These are phyloP conservation scores for Drosophila nannoptera DNA, from an alignment of 1,140 invertebrate species.

Conservation along the genomic window DNA sequence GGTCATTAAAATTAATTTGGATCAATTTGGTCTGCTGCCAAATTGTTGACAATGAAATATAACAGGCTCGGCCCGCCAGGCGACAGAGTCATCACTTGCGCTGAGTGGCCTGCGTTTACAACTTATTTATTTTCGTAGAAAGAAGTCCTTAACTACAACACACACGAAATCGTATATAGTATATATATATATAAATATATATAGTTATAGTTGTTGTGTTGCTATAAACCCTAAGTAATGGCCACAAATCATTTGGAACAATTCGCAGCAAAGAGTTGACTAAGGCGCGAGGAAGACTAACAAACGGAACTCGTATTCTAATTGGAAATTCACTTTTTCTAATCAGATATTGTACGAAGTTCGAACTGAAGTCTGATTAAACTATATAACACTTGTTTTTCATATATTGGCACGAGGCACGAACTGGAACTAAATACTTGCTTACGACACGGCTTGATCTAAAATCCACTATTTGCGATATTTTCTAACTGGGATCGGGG, in stretches of 20 bases:
- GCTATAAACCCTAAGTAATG: conserved; percentile 34
- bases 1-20: conserved; percentile 79
- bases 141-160: conserved; percentile 47
- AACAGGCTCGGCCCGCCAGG: conserved; percentile 42
- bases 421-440: conserved; percentile 6
- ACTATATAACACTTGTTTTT: background rate
- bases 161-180: conserved; percentile 66
- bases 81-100: conserved; percentile 60
- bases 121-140: conserved; percentile 66
- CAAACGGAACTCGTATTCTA: background rate
- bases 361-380: background rate
- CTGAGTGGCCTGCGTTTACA: conserved; percentile 55
- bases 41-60: conserved; percentile 79
- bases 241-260: conserved; percentile 65
- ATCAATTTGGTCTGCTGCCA: conserved; percentile 79
- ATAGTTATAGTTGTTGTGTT: conserved; percentile 3
- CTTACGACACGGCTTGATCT: background rate
- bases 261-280: conserved; percentile 46
- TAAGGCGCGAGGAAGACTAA: conserved; percentile 43
- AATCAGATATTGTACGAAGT: too few species aligned
- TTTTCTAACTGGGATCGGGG: conserved; percentile 46
- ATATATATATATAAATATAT: conserved; percentile 8
- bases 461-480: background rate
- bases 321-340: background rate
- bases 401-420: background rate